Evolutionary conservation across 1,140 invertebrate species (phyloP), one percentile per base, ranked within the genome.

Genomic region (Sycophaga agraensis): DNA sequence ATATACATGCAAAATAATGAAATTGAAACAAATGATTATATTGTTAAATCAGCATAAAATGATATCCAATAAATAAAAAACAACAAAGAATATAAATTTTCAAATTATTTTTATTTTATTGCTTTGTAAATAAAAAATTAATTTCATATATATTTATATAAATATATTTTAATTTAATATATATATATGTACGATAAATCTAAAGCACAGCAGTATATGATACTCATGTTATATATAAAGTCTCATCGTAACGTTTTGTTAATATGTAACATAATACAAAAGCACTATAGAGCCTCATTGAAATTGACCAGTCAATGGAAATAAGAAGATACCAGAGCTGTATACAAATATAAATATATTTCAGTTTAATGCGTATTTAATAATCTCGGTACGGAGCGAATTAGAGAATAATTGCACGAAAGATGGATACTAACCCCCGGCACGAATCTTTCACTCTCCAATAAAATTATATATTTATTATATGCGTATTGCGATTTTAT

Each of bases 111-210:
- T 63, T 57, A 50, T 51, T 61, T 51, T 63, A 53, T 51, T 63
- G 46, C 54, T 63, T 50, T 63, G 45, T 57, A 63, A 63, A 58
- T 57, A 63, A 58, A 63, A 55, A 63, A 63, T 51, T 63, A 51
- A 63, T 51, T 51, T 54, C 26, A 51, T 11, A 65, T 61, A 59
- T 51, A 58, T 69, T n/a, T n/a, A 58, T 67, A 59, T 68, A 66
- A 67, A 66, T 69, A 70, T 70, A 71, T 70, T 65, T 66, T 68
- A 72, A 70, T 70, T 72, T n/a, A 55, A 72, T 66, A 66, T 70
- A 66, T 70, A 71, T 70, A 68, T 68, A 68, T 71, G 63, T 69
- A 71, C 12, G 42, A 8, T 6, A 66, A 64, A 70, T 70, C 70
- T 72, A 72, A 66, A 70, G 69, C 69, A 72, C 70, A 69, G 67